Conservation (phyloP, 2,888 invertebrate genomes). For the Bibio marci region DNA sequence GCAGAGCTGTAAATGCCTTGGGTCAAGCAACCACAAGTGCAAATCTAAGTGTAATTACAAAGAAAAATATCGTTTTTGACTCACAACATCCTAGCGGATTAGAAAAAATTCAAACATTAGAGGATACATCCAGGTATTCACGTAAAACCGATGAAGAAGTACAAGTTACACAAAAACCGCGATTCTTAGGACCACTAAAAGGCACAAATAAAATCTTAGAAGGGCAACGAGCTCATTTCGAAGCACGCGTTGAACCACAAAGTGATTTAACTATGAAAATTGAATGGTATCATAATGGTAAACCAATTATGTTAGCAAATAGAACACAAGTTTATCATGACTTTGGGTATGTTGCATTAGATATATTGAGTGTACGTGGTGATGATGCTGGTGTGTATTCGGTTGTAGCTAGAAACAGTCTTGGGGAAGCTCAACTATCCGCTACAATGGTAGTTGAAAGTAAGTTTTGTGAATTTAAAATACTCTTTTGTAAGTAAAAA, state of each 20-base stretch:
- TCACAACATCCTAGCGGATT: constrained; percentile 84
- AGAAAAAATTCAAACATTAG: constrained; percentile 78
- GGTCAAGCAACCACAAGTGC: constrained; percentile 76
- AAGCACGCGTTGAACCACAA: constrained; percentile 87
- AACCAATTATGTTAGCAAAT: constrained; percentile 72
- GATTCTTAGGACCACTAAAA: constrained; percentile 75
- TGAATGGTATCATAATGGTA: constrained; percentile 96
- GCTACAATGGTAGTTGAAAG: constrained; percentile 78
- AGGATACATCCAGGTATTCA: constrained; percentile 60
- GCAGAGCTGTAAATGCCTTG: constrained; percentile 69
- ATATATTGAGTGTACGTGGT: constrained; percentile 79
- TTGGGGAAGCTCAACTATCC: constrained; percentile 74
- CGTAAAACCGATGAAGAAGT: constrained; percentile 53
- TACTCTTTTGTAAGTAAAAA: no score
- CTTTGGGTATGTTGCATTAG: constrained; percentile 92
- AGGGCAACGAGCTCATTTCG: constrained; percentile 87
- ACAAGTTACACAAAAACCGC: constrained; percentile 60
- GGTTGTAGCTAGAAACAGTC: constrained; percentile 76
- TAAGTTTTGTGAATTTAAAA: constrained; percentile 35
- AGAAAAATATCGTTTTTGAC: constrained; percentile 72
- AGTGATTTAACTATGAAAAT: constrained; percentile 83
- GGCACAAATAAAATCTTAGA: constrained; percentile 88
- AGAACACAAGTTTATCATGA: constrained; percentile 90
- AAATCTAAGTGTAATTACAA: constrained; percentile 66
- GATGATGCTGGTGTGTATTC: constrained; percentile 90